These are phyloP conservation scores for Allacma fusca DNA, from an alignment of 2,888 invertebrate species.

Conservation along the genomic window DNA sequence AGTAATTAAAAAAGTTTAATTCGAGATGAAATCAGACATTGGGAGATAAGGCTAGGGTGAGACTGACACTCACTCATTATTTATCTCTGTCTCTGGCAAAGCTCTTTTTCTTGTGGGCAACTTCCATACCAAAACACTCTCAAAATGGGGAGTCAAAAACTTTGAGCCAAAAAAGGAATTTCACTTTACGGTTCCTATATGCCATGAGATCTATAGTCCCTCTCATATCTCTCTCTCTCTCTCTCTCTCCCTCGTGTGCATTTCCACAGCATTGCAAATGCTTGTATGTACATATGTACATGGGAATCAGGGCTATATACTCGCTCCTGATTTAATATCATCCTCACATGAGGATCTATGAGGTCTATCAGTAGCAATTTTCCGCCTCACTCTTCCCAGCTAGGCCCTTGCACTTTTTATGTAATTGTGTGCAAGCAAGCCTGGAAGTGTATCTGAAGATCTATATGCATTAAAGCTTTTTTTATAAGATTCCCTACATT, in stretches of 20 bases:
- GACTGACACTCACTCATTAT: slow-evolving; percentile 26
- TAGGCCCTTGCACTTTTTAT: neutral
- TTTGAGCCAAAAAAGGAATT: slow-evolving; percentile 35
- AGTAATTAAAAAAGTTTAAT: slow-evolving; percentile 46
- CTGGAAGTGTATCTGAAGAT: too few relatives aligned
- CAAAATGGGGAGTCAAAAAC: slow-evolving; percentile 24
- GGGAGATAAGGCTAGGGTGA: slow-evolving; percentile 6
- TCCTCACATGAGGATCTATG: slow-evolving; percentile 4
- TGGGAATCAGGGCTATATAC: neutral
- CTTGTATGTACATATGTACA: neutral
- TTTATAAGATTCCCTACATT: too few relatives aligned
- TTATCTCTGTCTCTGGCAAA: slow-evolving; percentile 20
- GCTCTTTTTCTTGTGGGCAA: neutral
- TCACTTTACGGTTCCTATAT: neutral
- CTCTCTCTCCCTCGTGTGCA: neutral
- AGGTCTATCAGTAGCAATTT: slow-evolving; percentile 43
- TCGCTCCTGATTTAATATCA: neutral
- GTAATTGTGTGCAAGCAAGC: too few relatives aligned
- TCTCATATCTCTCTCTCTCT: neutral
- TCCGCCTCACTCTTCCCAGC: slow-evolving; percentile 42
- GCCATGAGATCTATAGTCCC: neutral
- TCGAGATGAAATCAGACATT: slow-evolving; percentile 35
- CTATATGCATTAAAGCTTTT: too few relatives aligned
- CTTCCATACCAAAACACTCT: neutral
- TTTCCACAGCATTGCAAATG: neutral